These are phyloP conservation scores for Cerastis rubricosa DNA, from an alignment of 2,888 invertebrate species.

Conservation along the genomic window DNA sequence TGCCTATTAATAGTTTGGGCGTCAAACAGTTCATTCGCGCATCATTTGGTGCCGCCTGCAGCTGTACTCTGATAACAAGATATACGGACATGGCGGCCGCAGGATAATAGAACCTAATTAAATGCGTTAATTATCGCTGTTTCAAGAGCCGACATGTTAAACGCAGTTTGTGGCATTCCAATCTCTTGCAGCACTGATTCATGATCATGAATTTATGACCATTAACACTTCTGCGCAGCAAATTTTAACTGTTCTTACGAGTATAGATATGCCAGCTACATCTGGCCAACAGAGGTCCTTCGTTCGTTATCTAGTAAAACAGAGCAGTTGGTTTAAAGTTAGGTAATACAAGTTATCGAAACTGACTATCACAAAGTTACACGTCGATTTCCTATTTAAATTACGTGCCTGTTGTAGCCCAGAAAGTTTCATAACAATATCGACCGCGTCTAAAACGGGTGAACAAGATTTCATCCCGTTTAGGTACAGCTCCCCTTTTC, in stretches of 20 bases:
- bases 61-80: slow-evolving; percentile 54
- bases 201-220: not conserved
- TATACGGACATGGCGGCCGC: slow-evolving; percentile 44
- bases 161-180: slow-evolving; percentile 33
- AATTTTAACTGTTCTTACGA: not conserved
- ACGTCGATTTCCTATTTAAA: slow-evolving; percentile 18
- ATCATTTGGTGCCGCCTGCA: slow-evolving; percentile 49
- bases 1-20: slow-evolving; percentile 53
- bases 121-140: slow-evolving; percentile 41
- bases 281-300: not conserved
- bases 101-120: slow-evolving; percentile 58
- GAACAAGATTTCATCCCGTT: slow-evolving; percentile 44
- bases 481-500: slow-evolving; percentile 63
- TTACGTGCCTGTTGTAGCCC: slow-evolving; percentile 5
- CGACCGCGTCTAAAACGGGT: slow-evolving; percentile 43
- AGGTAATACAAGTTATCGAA: slow-evolving; percentile 24
- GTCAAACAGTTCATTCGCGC: slow-evolving; percentile 50
- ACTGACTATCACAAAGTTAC: slow-evolving; percentile 13
- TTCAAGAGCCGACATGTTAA: slow-evolving; percentile 35
- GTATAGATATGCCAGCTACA: not conserved
- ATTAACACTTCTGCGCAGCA: slow-evolving; percentile 14
- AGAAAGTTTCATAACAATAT: slow-evolving; percentile 46
- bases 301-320: not conserved
- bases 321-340: slow-evolving; percentile 2
- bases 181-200: slow-evolving; percentile 14